phyloP scores from a whole-genome alignment of 2,888 invertebrate genomes.

The Eurytoma adleriae region DNA sequence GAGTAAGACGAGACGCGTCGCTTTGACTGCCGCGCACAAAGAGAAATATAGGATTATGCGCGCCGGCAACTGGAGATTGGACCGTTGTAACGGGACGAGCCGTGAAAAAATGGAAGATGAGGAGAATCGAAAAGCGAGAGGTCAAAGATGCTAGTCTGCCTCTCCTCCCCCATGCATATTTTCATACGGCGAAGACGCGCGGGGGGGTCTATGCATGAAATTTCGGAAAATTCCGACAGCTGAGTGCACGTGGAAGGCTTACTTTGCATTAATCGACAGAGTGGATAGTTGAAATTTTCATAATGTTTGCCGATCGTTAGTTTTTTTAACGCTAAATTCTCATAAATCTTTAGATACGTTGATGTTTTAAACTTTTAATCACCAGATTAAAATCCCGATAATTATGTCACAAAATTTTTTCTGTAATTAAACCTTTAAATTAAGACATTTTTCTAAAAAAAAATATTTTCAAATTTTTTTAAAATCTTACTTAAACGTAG shows the following conservation, averaged over 20 bases:
- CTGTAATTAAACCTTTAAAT: too few species aligned
- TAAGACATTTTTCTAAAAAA: too few species aligned
- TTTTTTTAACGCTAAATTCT: too few species aligned
- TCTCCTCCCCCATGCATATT: conserved; percentile 5
- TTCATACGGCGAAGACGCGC: background rate
- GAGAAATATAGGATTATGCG: conserved; percentile 62
- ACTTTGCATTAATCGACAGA: background rate
- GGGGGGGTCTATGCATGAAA: background rate
- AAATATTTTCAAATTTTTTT: too few species aligned
- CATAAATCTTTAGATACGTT: too few species aligned
- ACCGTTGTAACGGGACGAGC: conserved; percentile 55
- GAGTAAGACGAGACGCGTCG: conserved; percentile 50
- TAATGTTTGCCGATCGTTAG: background rate
- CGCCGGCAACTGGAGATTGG: conserved; percentile 30
- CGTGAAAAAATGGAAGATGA: conserved; percentile 45
- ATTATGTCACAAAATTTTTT: too few species aligned
- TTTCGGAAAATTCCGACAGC: background rate
- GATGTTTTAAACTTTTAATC: too few species aligned
- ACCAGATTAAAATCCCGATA: too few species aligned
- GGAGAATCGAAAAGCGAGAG: conserved; percentile 46
- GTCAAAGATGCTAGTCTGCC: conserved; percentile 36
- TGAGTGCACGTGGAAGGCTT: background rate
- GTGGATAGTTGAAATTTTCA: background rate
- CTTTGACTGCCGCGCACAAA: conserved; percentile 58
- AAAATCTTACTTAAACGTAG: too few species aligned